Evolutionary conservation across 2,888 invertebrate genomes (phyloP).

Genomic region (Limnephilus rhombicus): DNA sequence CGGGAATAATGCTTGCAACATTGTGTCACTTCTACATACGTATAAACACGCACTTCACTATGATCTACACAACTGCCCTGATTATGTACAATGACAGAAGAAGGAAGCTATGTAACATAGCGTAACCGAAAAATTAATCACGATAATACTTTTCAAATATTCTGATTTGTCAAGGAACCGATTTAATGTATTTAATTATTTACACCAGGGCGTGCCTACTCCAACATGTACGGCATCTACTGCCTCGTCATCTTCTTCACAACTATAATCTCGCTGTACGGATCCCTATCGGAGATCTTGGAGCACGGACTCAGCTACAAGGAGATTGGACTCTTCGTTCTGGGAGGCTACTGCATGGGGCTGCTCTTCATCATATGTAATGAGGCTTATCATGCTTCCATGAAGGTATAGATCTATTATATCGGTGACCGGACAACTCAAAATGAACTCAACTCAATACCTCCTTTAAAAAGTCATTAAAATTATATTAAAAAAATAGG

Average conservation of each 20-base stretch:
- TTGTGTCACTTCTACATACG: too few species aligned
- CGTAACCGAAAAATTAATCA: too few species aligned
- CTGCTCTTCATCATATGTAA: slow-evolving; percentile 85
- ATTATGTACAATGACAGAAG: too few species aligned
- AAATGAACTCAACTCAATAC: too few species aligned
- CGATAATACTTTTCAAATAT: too few species aligned
- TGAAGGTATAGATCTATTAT: slow-evolving; percentile 73
- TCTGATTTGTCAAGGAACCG: background rate
- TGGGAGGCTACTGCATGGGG: slow-evolving; percentile 84
- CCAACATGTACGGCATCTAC: slow-evolving; percentile 87
- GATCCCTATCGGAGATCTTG: slow-evolving; percentile 83
- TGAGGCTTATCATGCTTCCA: slow-evolving; percentile 83
- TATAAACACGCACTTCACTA: too few species aligned
- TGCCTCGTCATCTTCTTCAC: slow-evolving; percentile 86
- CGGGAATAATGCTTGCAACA: too few species aligned
- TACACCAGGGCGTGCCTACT: slow-evolving; percentile 81
- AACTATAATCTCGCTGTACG: slow-evolving; percentile 85
- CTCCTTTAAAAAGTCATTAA: too few species aligned
- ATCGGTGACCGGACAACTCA: too few species aligned
- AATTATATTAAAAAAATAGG: too few species aligned
- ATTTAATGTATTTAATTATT: background rate
- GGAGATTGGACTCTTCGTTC: slow-evolving; percentile 84
- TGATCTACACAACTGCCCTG: too few species aligned
- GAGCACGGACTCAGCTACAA: slow-evolving; percentile 85
- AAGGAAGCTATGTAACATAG: too few species aligned